Base-by-base conservation (phyloP, 2,888 invertebrate genomes). In the Ryuthela nishihirai region DNA sequence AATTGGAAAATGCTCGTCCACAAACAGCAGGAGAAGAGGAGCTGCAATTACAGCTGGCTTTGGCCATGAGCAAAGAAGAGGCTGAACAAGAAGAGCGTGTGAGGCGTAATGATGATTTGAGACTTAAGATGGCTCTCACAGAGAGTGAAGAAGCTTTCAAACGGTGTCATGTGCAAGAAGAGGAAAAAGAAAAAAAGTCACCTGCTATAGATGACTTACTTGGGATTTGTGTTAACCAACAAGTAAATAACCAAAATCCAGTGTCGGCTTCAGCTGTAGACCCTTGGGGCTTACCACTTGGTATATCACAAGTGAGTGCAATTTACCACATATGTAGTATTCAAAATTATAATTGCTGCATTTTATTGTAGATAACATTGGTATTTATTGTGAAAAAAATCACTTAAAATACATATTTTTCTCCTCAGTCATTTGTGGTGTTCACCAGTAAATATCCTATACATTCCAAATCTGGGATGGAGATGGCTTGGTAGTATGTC, bases 41-140 rank as follows among this genome's bases (percentile, higher is more conserved):
- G 75, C 80, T 99, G 65, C 99, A 99, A 76, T 79, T 99, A 67
- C 98, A 99, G 78, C 80, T 99, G 70, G 99, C 99, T 41, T 81
- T 99, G 72, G 99, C 98, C 49, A 95, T 99, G 91, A 93, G 93
- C 41, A 84, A 95, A 63, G 99, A 99, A 77, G 99, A 99, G 78
- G 95, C 95, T 21, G 98, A 99, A 72, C 87, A 93, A 69, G 95
- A 95, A 74, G 93, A 95, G 77, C 85, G 92, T 67, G 84, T 92
- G 72, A 80, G 92, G 58, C 85, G 94, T 66, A 91, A 91, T 67
- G 98, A 99, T 75, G 97, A 98, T 77, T 25, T 68, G 4, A 46
- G 68, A 7, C 81, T 99, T 67, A 95, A 97, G 78, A 81, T 99
- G 75, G 97, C 95, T 29, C 80, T 98, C 67, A 88, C 88, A 73